Evolutionary conservation across 2,888 invertebrate species (phyloP).

Genomic region (Tubulanus polymorphus): DNA sequence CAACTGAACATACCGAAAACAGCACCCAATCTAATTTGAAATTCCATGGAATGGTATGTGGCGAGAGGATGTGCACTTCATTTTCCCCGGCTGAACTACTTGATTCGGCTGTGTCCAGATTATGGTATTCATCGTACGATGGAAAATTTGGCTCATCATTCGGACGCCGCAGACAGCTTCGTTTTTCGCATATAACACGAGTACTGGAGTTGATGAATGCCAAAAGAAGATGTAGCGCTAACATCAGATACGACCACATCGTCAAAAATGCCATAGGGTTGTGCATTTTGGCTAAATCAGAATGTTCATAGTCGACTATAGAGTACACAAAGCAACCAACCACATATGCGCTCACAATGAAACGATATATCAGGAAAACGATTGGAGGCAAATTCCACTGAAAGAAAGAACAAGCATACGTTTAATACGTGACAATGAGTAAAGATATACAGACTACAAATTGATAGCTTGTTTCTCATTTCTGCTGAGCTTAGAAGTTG

Average conservation of each 20-base stretch:
- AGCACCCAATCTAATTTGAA: constrained; percentile 35
- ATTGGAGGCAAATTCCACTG: constrained; percentile 41
- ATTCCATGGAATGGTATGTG: constrained; percentile 24
- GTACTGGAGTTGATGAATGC: constrained; percentile 20
- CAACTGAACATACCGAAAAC: constrained; percentile 25
- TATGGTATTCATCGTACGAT: not conserved
- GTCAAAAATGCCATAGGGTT: constrained; percentile 38
- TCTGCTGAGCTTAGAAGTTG: too few species aligned
- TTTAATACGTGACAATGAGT: too few species aligned
- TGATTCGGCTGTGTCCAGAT: not conserved
- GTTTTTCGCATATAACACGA: constrained; percentile 2
- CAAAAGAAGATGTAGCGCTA: constrained; percentile 29
- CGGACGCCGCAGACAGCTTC: not conserved
- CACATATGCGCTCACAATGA: constrained; percentile 31
- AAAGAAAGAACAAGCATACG: constrained; percentile 17
- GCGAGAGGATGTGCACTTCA: not conserved
- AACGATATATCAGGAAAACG: constrained; percentile 31
- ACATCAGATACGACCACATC: constrained; percentile 42
- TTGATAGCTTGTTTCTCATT: too few species aligned
- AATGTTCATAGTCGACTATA: too few species aligned
- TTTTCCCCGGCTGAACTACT: not conserved
- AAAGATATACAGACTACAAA: too few species aligned
- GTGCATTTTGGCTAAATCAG: constrained; percentile 17
- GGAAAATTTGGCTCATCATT: not conserved
- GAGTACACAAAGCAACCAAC: constrained; percentile 29